A percentile compares a stretch with the other conserved stretches of the same genome.
Conservation (phyloP, 92 coral and sea anemone genomes). For the Bergia puertoricense region DNA sequence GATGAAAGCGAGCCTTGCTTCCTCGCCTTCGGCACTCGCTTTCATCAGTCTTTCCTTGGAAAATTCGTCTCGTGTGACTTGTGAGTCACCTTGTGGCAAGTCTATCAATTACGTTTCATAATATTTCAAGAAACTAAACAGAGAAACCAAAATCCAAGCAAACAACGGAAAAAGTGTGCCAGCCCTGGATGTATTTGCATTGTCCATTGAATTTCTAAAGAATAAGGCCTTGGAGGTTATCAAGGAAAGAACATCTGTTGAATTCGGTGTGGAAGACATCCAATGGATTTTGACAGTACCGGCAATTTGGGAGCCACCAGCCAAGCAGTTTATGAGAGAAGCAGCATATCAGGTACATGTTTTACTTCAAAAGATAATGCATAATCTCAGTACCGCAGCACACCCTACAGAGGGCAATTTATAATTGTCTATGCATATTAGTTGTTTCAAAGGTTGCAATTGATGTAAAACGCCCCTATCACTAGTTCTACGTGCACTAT, state of each 20-base stretch:
- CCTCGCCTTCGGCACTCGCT: no score
- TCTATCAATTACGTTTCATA: neutral
- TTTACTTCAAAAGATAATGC: no score
- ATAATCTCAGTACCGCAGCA: no score
- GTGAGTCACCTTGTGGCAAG: no score
- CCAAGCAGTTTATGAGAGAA: neutral
- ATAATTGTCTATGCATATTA: no score
- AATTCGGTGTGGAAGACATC: neutral
- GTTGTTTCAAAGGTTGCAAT: no score
- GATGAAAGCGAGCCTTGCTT: no score
- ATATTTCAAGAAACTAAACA: neutral
- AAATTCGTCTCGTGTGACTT: no score
- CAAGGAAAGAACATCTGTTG: neutral
- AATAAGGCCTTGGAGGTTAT: neutral
- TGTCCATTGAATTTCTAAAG: neutral
- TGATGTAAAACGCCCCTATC: no score
- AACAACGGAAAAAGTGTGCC: neutral
- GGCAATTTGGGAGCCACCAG: neutral
- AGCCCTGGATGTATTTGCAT: neutral
- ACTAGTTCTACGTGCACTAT: no score
- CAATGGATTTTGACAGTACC: slow-evolving; percentile 11
- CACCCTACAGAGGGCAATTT: no score
- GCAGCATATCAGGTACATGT: neutral
- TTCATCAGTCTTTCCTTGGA: no score
- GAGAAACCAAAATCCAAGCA: neutral